Evolutionary conservation across 2,888 invertebrate genomes (phyloP).

Genomic region (Nomada goodeniana): DNA sequence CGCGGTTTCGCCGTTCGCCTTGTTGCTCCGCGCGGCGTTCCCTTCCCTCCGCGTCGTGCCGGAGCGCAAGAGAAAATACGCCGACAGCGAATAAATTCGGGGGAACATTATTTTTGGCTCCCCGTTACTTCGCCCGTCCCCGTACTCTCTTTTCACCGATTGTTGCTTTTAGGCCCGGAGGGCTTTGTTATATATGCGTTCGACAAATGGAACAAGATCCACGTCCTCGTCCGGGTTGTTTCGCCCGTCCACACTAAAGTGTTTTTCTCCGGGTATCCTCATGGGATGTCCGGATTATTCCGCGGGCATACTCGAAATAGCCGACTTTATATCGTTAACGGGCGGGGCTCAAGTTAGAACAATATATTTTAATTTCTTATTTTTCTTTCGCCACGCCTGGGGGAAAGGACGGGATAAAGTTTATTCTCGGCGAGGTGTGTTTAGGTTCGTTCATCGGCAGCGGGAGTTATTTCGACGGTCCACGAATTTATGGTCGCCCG

Average conservation of each 20-base stretch:
- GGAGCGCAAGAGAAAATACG: background rate
- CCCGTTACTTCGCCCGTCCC: background rate
- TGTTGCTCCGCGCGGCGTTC: constrained; percentile 31
- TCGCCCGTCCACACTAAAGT: constrained; percentile 19
- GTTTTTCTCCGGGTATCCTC: constrained; percentile 10
- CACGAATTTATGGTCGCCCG: constrained; percentile 29
- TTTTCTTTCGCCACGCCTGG: background rate
- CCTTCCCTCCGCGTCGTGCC: background rate
- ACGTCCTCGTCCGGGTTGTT: background rate
- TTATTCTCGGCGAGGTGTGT: background rate
- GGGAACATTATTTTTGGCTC: constrained; percentile 47
- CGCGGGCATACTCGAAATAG: constrained; percentile 24
- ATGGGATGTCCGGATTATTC: constrained; percentile 20
- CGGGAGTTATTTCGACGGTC: background rate
- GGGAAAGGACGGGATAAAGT: background rate
- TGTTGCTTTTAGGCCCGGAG: constrained; percentile 11
- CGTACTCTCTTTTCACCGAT: constrained; percentile 23
- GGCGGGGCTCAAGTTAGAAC: background rate
- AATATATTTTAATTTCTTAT: background rate
- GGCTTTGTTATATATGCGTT: constrained; percentile 9
- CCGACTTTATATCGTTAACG: constrained; percentile 18
- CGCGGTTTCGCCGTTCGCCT: constrained; percentile 18
- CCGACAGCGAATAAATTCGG: constrained; percentile 42
- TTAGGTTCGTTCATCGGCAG: background rate
- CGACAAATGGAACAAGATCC: constrained; percentile 28